These are phyloP conservation scores for Caenorhabditis afra DNA, from an alignment of 2,888 invertebrate species.

Conservation along the genomic window DNA sequence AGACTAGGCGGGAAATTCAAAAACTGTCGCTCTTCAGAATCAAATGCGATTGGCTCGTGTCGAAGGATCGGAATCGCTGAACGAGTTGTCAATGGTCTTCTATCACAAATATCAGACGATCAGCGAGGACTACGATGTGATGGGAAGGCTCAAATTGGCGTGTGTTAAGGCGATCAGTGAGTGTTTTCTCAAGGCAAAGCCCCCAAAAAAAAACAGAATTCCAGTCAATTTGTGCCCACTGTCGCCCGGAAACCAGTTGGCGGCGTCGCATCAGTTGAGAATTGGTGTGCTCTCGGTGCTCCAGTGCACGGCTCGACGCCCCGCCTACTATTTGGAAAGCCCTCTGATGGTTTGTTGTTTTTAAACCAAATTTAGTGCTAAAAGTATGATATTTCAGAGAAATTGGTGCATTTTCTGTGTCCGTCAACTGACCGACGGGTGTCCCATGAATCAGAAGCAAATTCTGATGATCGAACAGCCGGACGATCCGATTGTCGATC, in stretches of 20 bases:
- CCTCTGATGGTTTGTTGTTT: conserved; percentile 38
- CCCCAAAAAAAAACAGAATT: not conserved
- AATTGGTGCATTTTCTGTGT: conserved; percentile 72
- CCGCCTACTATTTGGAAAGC: conserved; percentile 51
- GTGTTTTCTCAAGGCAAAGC: no score
- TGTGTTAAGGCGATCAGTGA: conserved; percentile 45
- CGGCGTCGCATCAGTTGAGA: conserved; percentile 32
- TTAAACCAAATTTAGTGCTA: no score
- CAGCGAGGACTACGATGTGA: conserved; percentile 15
- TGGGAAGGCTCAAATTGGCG: conserved; percentile 48
- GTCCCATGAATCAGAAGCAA: conserved; percentile 69
- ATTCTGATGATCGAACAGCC: conserved; percentile 66
- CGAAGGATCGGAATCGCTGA: conserved; percentile 14
- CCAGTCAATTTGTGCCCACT: no score
- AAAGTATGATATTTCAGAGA: conserved; percentile 68
- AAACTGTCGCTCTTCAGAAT: no score
- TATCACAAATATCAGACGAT: conserved; percentile 22
- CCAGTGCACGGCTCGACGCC: conserved; percentile 55
- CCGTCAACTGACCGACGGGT: conserved; percentile 67
- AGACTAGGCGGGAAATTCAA: no score
- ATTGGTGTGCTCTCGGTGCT: conserved; percentile 59
- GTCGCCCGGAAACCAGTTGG: no score
- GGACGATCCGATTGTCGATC: conserved; percentile 65
- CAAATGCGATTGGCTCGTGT: conserved; percentile 39
- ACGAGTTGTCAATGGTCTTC: conserved; percentile 3